These are phyloP conservation scores for Eurystomus gularis DNA, from an alignment of 2,113 vertebrate genomes.

Conservation along the genomic window DNA sequence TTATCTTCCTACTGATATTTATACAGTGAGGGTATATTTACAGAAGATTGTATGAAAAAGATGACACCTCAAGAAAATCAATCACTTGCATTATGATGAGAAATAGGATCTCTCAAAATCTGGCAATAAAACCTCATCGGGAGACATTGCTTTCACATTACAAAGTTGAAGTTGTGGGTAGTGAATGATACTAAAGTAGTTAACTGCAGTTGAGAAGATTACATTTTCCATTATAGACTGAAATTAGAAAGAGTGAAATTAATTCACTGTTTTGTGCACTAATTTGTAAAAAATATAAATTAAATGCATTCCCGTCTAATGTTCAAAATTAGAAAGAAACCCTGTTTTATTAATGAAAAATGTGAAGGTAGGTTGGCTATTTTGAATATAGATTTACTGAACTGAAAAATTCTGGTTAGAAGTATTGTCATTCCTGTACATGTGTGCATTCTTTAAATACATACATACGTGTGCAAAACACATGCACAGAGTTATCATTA, in stretches of 20 bases:
- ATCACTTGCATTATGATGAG: neutral
- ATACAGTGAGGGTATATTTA: neutral
- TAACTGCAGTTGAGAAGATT: neutral
- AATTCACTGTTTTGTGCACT: neutral
- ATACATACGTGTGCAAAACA: rapidly evolving
- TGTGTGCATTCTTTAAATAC: neutral
- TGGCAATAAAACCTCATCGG: neutral
- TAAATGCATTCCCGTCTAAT: neutral
- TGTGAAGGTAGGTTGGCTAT: neutral
- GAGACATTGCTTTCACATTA: neutral
- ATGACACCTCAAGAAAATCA: conserved; percentile 10
- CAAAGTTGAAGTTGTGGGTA: neutral
- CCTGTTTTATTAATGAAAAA: neutral
- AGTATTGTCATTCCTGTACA: neutral
- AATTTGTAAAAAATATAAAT: neutral
- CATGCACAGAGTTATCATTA: neutral
- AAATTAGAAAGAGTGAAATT: neutral
- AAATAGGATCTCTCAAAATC: neutral
- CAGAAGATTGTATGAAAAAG: neutral
- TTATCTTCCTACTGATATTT: conserved; percentile 6
- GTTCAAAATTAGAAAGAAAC: neutral
- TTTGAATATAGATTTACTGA: neutral
- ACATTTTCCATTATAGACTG: neutral
- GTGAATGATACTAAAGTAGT: neutral
- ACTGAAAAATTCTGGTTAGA: neutral